Evolutionary conservation across 2,888 invertebrate genomes (phyloP).

Genomic region (Luperina testacea): DNA sequence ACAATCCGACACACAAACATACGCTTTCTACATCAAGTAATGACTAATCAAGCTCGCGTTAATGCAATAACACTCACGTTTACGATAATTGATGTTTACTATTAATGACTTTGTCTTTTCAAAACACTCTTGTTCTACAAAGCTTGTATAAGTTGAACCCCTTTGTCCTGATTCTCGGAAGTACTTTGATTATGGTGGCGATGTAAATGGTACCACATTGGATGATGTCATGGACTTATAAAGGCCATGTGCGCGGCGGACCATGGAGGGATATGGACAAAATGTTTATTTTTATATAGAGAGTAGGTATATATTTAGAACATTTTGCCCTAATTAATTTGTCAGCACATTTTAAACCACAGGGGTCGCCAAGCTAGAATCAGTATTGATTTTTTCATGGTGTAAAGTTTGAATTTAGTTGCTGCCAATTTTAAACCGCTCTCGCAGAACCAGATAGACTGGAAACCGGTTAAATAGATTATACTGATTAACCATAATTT

Average conservation of each 20-base stretch:
- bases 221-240: conserved; percentile 77
- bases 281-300: conserved; percentile 65
- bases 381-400: conserved; percentile 2
- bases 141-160: conserved; percentile 14
- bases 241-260: conserved; percentile 77
- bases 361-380: conserved; percentile 1
- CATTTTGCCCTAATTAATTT: conserved; percentile 45
- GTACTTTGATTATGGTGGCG: conserved; percentile 61
- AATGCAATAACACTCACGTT: conserved; percentile 40
- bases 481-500: conserved; percentile 6
- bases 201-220: conserved; percentile 73
- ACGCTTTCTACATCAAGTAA: conserved; percentile 35
- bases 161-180: conserved; percentile 72
- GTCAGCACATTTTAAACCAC: conserved; percentile 16
- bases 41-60: conserved; percentile 49
- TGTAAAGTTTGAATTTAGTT: neutral
- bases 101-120: conserved; percentile 36
- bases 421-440: neutral
- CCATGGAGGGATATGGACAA: conserved; percentile 72
- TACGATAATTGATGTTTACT: conserved; percentile 45
- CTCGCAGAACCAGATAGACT: conserved; percentile 4
- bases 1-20: neutral
- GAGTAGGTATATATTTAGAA: conserved; percentile 39
- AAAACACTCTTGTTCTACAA: conserved; percentile 34
- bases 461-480: conserved; percentile 32